phyloP scores from a whole-genome alignment of 2,113 vertebrate genomes.

The Gadus macrocephalus region DNA sequence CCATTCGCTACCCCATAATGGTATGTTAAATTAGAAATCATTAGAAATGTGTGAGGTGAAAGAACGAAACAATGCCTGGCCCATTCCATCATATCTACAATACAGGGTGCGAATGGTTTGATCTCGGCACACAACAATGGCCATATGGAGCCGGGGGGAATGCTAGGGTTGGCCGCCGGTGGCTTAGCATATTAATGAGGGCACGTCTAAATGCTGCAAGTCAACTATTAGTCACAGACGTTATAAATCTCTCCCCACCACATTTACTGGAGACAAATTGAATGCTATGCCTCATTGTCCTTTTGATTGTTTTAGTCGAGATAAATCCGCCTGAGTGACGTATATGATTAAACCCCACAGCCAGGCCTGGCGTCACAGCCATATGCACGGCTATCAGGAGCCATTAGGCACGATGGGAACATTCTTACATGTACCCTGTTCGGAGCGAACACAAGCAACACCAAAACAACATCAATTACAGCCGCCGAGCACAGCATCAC shows the following conservation, averaged over 20 bases:
- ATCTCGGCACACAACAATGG: conserved; percentile 35
- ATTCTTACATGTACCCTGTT: too few species aligned
- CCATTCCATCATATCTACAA: conserved; percentile 17
- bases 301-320: conserved; percentile 46
- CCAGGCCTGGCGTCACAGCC: conserved; percentile 34
- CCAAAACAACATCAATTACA: too few species aligned
- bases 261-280: conserved; percentile 41
- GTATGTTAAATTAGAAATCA: conserved; percentile 28
- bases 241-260: conserved; percentile 49
- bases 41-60: conserved; percentile 33
- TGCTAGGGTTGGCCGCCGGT: conserved; percentile 13
- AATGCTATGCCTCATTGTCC: conserved; percentile 47
- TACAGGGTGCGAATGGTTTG: conserved; percentile 17
- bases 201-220: conserved; percentile 45
- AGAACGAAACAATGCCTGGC: conserved; percentile 18
- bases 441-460: too few species aligned
- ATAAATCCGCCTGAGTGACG: conserved; percentile 38
- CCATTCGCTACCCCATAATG: conserved; percentile 36
- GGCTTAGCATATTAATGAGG: conserved; percentile 53
- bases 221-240: conserved; percentile 50
- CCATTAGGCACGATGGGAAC: too few species aligned
- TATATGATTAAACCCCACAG: conserved; percentile 43
- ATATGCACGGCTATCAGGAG: conserved; percentile 6
- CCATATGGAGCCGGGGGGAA: conserved; percentile 38
- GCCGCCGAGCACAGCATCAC: too few species aligned